These are phyloP conservation scores for Tyto alba DNA, from an alignment of 2,113 vertebrate species.

Conservation along the genomic window DNA sequence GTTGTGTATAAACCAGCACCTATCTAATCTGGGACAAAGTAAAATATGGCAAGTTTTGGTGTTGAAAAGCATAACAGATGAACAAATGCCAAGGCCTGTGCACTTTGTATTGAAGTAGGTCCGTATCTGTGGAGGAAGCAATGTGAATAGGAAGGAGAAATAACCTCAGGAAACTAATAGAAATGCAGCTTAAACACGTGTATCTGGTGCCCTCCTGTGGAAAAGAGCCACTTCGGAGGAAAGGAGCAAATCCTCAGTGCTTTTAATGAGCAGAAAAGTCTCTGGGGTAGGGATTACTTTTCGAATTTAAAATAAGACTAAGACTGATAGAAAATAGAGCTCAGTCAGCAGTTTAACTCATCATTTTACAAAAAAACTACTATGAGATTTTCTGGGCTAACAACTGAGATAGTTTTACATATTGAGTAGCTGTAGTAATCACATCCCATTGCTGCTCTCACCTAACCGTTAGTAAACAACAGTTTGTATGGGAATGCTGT, in stretches of 20 bases:
- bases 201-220: slow-evolving; percentile 17
- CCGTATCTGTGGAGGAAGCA: background rate
- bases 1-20: background rate
- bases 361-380: background rate
- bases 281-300: background rate
- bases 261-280: background rate
- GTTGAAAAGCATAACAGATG: accelerated
- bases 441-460: background rate
- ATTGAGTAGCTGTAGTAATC: no score
- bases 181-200: background rate
- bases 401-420: background rate
- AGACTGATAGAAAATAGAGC: background rate
- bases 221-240: accelerated
- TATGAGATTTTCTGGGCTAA: background rate
- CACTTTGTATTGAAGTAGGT: background rate
- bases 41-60: background rate
- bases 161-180: accelerated
- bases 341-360: background rate
- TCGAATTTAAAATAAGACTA: background rate
- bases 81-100: background rate
- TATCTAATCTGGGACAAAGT: background rate
- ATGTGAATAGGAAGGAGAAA: background rate
- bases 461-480: accelerated
- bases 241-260: accelerated
- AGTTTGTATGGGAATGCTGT: background rate